Evolutionary conservation across 2,888 invertebrate species (phyloP).

Genomic region (Meloe dianella): DNA sequence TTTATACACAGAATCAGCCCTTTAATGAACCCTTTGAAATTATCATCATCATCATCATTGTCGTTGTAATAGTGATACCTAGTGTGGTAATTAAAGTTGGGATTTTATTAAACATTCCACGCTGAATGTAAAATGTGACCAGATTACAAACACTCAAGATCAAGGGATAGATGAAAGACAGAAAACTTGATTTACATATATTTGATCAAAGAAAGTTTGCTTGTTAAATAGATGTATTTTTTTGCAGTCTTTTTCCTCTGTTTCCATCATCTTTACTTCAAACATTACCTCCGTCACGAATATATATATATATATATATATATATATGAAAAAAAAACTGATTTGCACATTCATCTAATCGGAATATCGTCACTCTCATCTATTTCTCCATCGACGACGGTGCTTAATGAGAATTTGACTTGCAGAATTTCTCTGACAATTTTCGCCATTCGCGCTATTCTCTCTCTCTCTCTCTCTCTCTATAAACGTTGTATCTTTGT

Average conservation of each 20-base stretch:
- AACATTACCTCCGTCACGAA: slow-evolving; percentile 43
- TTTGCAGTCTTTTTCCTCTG: slow-evolving; percentile 45
- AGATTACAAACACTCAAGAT: slow-evolving; percentile 26
- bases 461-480: too few species aligned
- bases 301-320: too few species aligned
- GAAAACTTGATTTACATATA: slow-evolving; percentile 50
- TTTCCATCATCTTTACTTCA: slow-evolving; percentile 46
- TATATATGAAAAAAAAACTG: neutral
- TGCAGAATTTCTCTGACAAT: slow-evolving; percentile 30
- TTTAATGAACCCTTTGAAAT: neutral
- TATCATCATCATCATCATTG: neutral
- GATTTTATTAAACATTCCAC: slow-evolving; percentile 28
- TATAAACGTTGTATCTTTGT: slow-evolving; percentile 36
- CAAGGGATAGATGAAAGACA: slow-evolving; percentile 19
- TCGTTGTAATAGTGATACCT: neutral
- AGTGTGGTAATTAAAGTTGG: slow-evolving; percentile 28
- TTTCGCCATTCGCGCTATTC: slow-evolving; percentile 12
- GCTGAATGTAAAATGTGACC: slow-evolving; percentile 27
- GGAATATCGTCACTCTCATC: slow-evolving; percentile 40
- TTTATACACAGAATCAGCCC: neutral
- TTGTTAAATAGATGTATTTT: slow-evolving; percentile 49
- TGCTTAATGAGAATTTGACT: slow-evolving; percentile 51
- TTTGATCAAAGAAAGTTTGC: slow-evolving; percentile 55
- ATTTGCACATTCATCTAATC: slow-evolving; percentile 46
- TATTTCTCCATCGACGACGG: neutral